These are phyloP conservation scores for Rotaria socialis DNA, from an alignment of 2,888 invertebrate genomes.

Conservation along the genomic window DNA sequence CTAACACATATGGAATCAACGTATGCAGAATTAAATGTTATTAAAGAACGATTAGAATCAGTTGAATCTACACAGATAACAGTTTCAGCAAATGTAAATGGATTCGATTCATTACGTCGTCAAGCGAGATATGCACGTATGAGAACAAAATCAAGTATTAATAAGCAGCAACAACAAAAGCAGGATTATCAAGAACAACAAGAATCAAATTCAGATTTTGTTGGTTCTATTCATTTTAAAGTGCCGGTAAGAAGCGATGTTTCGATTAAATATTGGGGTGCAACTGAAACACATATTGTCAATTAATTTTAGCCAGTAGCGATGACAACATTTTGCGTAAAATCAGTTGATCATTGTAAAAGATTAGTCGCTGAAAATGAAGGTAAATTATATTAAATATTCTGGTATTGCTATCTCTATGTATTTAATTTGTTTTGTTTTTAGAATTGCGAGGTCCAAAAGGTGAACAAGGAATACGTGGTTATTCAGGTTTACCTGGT, in stretches of 20 bases:
- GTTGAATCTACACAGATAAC: constrained; percentile 12
- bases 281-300: too few relatives aligned
- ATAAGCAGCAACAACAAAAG: not conserved
- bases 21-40: not conserved
- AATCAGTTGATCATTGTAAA: constrained; percentile 27
- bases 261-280: not conserved
- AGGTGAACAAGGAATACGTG: not conserved
- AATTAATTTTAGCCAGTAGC: not conserved
- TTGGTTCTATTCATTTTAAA: constrained; percentile 34
- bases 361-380: constrained; percentile 19
- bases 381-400: not conserved
- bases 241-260: not conserved
- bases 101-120: not conserved
- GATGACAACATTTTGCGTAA: constrained; percentile 30
- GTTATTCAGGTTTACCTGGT: not conserved
- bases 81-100: not conserved
- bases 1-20: not conserved
- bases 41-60: not conserved
- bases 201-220: not conserved
- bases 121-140: constrained; percentile 2
- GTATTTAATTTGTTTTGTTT: not conserved
- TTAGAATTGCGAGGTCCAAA: not conserved
- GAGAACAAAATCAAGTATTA: not conserved
- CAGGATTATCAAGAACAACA: not conserved
- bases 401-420: not conserved